Percentiles rank a stretch among this genome's conserved stretches.
These are phyloP conservation scores for Rhinophrynus dorsalis DNA, from an alignment of 2,797 vertebrate genomes.

Conservation along the genomic window DNA sequence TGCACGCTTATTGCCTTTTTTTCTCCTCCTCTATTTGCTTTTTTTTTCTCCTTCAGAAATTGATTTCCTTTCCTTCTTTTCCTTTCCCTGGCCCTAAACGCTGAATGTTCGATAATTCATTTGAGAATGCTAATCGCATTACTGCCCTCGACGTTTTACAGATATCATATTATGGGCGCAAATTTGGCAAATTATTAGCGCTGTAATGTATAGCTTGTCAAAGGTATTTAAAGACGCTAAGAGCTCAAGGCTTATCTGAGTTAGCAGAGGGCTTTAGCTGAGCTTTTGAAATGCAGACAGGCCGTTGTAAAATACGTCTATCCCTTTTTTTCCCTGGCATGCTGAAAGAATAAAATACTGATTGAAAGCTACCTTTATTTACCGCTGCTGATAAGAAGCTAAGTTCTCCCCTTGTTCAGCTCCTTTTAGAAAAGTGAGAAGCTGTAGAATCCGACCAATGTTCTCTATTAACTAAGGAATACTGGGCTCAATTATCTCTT, in stretches of 20 bases:
- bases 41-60: constrained; percentile 68
- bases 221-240: constrained; percentile 79
- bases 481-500: not conserved
- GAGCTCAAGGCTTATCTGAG: constrained; percentile 81
- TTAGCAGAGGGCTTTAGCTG: constrained; percentile 76
- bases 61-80: constrained; percentile 82
- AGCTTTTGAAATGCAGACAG: constrained; percentile 80
- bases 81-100: constrained; percentile 79
- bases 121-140: constrained; percentile 93
- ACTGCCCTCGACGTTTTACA: constrained; percentile 87
- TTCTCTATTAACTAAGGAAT: not conserved
- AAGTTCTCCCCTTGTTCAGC: constrained; percentile 74
- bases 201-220: constrained; percentile 86
- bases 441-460: constrained; percentile 65
- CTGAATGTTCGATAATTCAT: constrained; percentile 97
- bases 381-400: constrained; percentile 77
- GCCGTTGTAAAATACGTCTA: constrained; percentile 71
- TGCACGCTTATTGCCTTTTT: constrained; percentile 7
- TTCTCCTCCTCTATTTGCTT: constrained; percentile 5
- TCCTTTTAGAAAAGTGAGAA: constrained; percentile 74
- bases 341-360: constrained; percentile 63
- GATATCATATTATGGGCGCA: constrained; percentile 87
- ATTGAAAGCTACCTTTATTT: constrained; percentile 68
- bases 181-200: constrained; percentile 88
- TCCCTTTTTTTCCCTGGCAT: constrained; percentile 70